These are phyloP conservation scores for Lepidurus packardi DNA, from an alignment of 1,140 invertebrate genomes.

Conservation along the genomic window DNA sequence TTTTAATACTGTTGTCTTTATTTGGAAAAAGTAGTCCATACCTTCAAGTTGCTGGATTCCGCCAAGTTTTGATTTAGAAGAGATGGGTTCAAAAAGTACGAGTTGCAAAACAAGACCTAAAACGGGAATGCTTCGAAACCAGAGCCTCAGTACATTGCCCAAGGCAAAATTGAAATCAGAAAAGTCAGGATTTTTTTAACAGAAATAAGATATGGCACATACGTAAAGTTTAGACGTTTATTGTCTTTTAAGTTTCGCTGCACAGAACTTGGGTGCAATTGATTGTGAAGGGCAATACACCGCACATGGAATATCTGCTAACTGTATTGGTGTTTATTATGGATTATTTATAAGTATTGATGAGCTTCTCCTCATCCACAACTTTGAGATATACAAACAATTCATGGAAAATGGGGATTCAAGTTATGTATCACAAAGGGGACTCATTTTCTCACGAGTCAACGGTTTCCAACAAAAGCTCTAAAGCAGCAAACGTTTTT, in stretches of 20 bases:
- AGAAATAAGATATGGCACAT: background rate
- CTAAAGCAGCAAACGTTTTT: conserved; percentile 1
- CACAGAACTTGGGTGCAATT: conserved; percentile 15
- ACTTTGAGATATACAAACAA: conserved; percentile 16
- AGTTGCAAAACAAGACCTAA: too few relatives aligned
- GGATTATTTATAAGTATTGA: conserved; percentile 22
- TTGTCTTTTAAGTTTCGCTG: conserved; percentile 1
- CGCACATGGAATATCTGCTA: conserved; percentile 2
- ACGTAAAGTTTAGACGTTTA: background rate
- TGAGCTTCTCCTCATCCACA: conserved; percentile 9
- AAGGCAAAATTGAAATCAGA: too few relatives aligned
- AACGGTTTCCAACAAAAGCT: conserved; percentile 9
- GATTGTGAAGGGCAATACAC: conserved; percentile 21
- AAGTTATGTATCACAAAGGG: conserved; percentile 19
- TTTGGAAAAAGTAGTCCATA: too few relatives aligned
- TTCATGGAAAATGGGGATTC: background rate
- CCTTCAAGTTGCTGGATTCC: too few relatives aligned
- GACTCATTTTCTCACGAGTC: background rate
- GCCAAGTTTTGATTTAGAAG: too few relatives aligned
- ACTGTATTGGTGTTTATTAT: conserved; percentile 11
- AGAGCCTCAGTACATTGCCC: too few relatives aligned
- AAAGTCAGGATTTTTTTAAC: background rate
- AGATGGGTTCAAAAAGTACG: too few relatives aligned
- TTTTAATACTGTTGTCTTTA: too few relatives aligned
- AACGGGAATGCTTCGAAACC: too few relatives aligned